A percentile compares a stretch with the other conserved stretches of the same genome.
phyloP scores from a whole-genome alignment of 1,140 invertebrate species.

The Drosophila elegans region DNA sequence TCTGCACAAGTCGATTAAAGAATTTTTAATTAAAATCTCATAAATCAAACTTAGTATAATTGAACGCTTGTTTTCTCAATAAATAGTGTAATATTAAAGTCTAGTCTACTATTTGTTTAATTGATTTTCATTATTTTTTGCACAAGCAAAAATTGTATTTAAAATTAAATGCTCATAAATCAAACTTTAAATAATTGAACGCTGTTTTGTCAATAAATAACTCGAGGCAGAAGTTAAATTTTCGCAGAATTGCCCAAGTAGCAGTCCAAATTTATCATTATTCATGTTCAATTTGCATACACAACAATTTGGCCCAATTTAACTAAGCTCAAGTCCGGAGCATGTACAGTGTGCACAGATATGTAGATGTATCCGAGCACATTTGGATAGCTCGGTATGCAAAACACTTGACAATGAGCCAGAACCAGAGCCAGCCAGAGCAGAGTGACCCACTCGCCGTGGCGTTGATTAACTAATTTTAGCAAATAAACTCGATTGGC shows the following conservation, averaged over 20 bases:
- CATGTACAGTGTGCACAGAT: slow-evolving; percentile 1
- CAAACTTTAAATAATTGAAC: slow-evolving; percentile 35
- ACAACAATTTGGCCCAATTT: slow-evolving; percentile 73
- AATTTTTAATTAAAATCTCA: not conserved
- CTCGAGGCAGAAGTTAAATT: slow-evolving; percentile 19
- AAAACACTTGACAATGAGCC: slow-evolving; percentile 22
- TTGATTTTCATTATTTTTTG: slow-evolving; percentile 12
- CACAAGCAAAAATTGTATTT: slow-evolving; percentile 38
- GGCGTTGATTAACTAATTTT: slow-evolving; percentile 76
- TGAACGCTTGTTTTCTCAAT: not conserved
- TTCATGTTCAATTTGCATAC: slow-evolving; percentile 56
- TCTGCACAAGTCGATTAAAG: slow-evolving; percentile 7
- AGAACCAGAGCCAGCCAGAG: slow-evolving; percentile 6
- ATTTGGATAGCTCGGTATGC: slow-evolving; percentile 16
- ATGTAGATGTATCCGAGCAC: not conserved
- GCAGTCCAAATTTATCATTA: slow-evolving; percentile 31
- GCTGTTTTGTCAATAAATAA: slow-evolving; percentile 29
- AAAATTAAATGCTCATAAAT: slow-evolving; percentile 41
- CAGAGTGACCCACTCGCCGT: slow-evolving; percentile 24
- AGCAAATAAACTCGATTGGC: slow-evolving; percentile 63
- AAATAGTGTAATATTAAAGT: not conserved
- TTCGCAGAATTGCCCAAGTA: slow-evolving; percentile 18
- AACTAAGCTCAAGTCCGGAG: slow-evolving; percentile 37
- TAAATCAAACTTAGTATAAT: slow-evolving; percentile 1
- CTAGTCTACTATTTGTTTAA: not conserved